phyloP scores from a whole-genome alignment of 2,888 invertebrate species.

The Agriotes lineatus region DNA sequence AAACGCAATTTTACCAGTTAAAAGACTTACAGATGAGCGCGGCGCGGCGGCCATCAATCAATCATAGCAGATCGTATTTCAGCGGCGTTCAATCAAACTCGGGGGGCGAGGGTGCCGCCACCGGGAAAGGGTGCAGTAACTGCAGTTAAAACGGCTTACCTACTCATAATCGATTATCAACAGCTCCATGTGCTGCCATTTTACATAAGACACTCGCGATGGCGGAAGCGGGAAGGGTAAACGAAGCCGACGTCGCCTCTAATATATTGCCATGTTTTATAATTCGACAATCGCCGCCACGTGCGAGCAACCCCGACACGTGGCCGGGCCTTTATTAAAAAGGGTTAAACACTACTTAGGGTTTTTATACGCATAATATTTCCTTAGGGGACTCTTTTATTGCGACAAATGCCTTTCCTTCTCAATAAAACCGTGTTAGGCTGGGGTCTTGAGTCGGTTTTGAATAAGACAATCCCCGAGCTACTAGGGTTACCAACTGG shows the following conservation, averaged over 20 bases:
- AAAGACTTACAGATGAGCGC: constrained; percentile 44
- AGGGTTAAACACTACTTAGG: constrained; percentile 63
- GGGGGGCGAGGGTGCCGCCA: constrained; percentile 51
- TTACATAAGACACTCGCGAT: constrained; percentile 33
- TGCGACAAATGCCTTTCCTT: constrained; percentile 53
- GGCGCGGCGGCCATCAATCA: constrained; percentile 47
- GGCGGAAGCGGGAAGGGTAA: constrained; percentile 34
- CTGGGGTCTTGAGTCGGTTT: constrained; percentile 7
- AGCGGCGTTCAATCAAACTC: constrained; percentile 49
- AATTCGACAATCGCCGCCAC: constrained; percentile 62
- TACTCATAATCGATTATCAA: constrained; percentile 47
- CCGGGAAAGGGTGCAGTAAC: constrained; percentile 49
- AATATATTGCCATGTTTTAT: constrained; percentile 56
- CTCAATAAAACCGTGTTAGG: constrained; percentile 52
- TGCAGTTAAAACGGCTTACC: constrained; percentile 44
- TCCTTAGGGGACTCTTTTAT: constrained; percentile 59
- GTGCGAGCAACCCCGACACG: constrained; percentile 60
- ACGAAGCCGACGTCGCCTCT: constrained; percentile 33
- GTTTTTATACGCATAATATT: constrained; percentile 60
- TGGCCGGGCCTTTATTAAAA: constrained; percentile 63
- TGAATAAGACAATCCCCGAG: too few relatives aligned
- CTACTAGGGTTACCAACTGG: too few relatives aligned
- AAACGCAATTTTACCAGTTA: constrained; percentile 46
- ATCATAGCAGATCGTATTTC: constrained; percentile 49
- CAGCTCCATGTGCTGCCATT: constrained; percentile 25